Evolutionary conservation across 2,113 vertebrate genomes (phyloP), one percentile per base, ranked within the genome.

Genomic region (Zosterops hypoxanthus): DNA sequence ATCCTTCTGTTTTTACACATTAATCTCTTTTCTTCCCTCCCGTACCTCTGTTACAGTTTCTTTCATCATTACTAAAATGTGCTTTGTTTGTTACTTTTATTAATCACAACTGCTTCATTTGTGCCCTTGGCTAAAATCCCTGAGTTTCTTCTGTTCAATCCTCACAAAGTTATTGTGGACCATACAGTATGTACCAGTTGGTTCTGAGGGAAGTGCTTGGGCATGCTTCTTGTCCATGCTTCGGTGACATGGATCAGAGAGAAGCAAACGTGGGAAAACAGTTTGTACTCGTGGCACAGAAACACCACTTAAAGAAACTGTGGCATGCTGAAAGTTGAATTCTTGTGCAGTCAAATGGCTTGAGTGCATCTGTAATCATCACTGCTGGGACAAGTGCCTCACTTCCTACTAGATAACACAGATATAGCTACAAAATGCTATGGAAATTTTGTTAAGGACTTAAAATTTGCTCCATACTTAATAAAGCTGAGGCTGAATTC

Each of bases 1-100:
- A 94, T 96, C 97, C 96, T 97, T 95, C 94, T 92, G 84, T 70
- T 97, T 95, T 97, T 57, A 77, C 91, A 88, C 78, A 91, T 96
- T 96, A 96, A 96, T 95, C 87, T 97, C 89, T 89, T 56, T 97
- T 96, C 79, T 94, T 50, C 80, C 78, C 57, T 63, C 63, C 83
- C 52, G 0, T 76, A 50, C 94, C 92, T 96, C 82, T 94, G 80
- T 97, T 92, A 71, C 87, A 50, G 36, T 95, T 97, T 96, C 94
- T 91, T 92, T 92, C 86, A 68, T 86, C 88, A 29, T 88, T 92
- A 94, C 82, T 97, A 96, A 96, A 92, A 91, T 0, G 0, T 88
- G 95, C 95, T 94, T 96, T 69, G 79, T 97, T 97, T 93, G 82
- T 95, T 93, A 82, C 61, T 64, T 96, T 95, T 90, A 39, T 96